Evolutionary conservation across 2,113 vertebrate species (phyloP).

Genomic region (Arothron firmamentum): DNA sequence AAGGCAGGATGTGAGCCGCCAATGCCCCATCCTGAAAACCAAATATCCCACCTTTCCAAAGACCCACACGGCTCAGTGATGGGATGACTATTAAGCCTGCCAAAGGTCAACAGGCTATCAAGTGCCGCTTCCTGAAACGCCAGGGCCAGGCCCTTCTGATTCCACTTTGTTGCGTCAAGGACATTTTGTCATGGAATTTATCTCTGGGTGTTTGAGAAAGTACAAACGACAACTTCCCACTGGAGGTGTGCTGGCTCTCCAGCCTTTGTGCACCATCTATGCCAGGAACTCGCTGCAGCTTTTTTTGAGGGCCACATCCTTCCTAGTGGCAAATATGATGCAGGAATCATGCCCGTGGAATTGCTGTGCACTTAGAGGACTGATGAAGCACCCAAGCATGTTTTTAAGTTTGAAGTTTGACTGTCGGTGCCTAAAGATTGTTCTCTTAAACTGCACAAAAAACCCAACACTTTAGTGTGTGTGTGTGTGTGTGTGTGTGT

Average conservation of each 20-base stretch:
- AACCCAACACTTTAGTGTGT: background rate
- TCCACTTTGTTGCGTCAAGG: conserved; percentile 41
- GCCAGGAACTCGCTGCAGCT: conserved; percentile 16
- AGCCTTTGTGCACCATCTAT: conserved; percentile 31
- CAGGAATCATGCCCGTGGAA: conserved; percentile 4
- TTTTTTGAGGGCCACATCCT: conserved; percentile 12
- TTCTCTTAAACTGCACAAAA: background rate
- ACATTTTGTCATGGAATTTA: conserved; percentile 40
- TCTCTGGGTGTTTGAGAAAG: conserved; percentile 26
- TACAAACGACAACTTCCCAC: conserved; percentile 53
- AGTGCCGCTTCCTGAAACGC: conserved; percentile 23
- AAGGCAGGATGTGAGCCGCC: conserved; percentile 73
- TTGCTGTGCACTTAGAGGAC: background rate
- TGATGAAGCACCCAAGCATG: background rate
- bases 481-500: no score
- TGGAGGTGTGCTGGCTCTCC: conserved; percentile 29
- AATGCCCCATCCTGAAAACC: conserved; percentile 42
- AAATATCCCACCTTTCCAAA: conserved; percentile 62
- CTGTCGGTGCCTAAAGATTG: background rate
- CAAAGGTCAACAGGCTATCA: conserved; percentile 13
- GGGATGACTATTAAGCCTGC: conserved; percentile 16
- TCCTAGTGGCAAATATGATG: background rate
- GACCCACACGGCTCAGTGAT: conserved; percentile 31
- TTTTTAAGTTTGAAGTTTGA: background rate
- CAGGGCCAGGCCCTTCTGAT: conserved; percentile 11